phyloP scores from a whole-genome alignment of 2,113 vertebrate species.

The Nesospiza acunhae region DNA sequence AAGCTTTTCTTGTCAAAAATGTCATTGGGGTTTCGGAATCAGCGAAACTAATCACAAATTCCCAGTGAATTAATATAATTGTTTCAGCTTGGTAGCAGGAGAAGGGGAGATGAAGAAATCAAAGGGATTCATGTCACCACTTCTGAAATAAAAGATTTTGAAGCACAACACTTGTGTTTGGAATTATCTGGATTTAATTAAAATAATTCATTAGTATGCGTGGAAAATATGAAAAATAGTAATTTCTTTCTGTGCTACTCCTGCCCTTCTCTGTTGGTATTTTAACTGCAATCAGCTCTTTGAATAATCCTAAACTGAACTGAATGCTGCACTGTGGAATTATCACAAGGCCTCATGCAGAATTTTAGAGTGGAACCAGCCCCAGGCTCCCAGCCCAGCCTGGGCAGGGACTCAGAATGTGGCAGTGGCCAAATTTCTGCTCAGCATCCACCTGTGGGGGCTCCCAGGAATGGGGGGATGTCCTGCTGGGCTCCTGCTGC shows the following conservation, averaged over 20 bases:
- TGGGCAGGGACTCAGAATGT: not conserved
- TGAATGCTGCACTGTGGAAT: not conserved
- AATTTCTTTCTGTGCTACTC: not conserved
- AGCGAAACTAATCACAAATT: not conserved
- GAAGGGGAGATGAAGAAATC: not conserved
- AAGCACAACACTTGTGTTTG: not conserved
- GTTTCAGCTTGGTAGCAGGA: not conserved
- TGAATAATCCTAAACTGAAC: not conserved
- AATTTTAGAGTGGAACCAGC: not conserved
- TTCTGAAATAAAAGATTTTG: not conserved
- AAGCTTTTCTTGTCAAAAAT: not conserved
- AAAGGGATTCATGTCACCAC: not conserved
- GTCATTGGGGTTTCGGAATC: not conserved
- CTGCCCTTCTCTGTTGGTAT: not conserved
- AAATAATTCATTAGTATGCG: not conserved
- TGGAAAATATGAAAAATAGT: not conserved
- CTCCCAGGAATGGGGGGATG: no score
- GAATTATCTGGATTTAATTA: not conserved
- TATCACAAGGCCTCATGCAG: not conserved
- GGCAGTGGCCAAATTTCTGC: not conserved
- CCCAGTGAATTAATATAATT: not conserved
- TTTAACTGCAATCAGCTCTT: not conserved
- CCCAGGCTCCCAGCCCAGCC: not conserved
- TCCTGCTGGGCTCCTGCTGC: not conserved
- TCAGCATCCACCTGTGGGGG: not conserved